These are phyloP conservation scores for Harpagoxenus sublaevis DNA, from an alignment of 2,888 invertebrate species.

Conservation along the genomic window DNA sequence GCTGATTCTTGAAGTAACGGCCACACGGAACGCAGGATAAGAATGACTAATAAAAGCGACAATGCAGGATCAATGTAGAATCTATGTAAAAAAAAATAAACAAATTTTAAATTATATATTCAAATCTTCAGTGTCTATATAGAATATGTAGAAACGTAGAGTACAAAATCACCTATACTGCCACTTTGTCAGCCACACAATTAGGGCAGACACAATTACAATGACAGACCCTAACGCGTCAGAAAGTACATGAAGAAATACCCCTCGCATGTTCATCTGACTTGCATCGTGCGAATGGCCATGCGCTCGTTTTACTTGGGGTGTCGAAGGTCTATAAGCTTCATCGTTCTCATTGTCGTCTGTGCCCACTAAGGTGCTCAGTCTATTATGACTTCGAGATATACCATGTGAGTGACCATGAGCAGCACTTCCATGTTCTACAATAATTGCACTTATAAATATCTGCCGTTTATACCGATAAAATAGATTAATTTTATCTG, in stretches of 20 bases:
- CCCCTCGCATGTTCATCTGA: slow-evolving; percentile 99
- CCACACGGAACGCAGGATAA: slow-evolving; percentile 96
- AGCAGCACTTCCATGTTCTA: slow-evolving; percentile 92
- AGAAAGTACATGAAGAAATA: slow-evolving; percentile 98
- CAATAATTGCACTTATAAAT: slow-evolving; percentile 68
- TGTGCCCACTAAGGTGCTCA: slow-evolving; percentile 89
- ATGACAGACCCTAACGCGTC: slow-evolving; percentile 98
- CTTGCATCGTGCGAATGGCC: slow-evolving; percentile 89
- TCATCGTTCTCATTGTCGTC: slow-evolving; percentile 92
- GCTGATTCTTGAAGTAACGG: slow-evolving; percentile 97
- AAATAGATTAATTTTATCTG: slow-evolving; percentile 44
- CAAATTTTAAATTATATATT: slow-evolving; percentile 17
- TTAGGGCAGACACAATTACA: slow-evolving; percentile 94
- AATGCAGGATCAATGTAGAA: slow-evolving; percentile 98
- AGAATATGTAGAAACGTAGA: neutral
- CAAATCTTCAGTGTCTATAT: neutral
- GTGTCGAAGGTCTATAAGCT: slow-evolving; percentile 86
- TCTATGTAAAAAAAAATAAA: slow-evolving; percentile 77
- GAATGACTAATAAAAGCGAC: slow-evolving; percentile 94
- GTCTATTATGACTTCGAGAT: slow-evolving; percentile 88
- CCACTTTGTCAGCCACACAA: slow-evolving; percentile 94
- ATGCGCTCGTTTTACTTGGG: slow-evolving; percentile 83
- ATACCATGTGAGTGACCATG: slow-evolving; percentile 89
- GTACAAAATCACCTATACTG: slow-evolving; percentile 87
- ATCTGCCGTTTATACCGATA: slow-evolving; percentile 10